Conservation (phyloP, 2,888 invertebrate genomes). For the Drosophila ustulata region DNA sequence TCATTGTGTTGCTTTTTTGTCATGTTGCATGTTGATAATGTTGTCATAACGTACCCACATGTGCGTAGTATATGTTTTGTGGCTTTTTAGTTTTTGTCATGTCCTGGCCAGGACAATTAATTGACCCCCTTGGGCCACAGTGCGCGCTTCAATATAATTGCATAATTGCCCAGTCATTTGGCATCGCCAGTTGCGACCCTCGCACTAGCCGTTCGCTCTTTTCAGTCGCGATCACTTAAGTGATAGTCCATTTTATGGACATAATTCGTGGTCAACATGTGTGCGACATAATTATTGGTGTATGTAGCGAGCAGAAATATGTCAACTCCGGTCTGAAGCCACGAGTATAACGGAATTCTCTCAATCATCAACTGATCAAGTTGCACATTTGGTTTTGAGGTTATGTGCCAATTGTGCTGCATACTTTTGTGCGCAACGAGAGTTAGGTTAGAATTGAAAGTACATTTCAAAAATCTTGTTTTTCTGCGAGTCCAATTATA, state of each 20-base stretch:
- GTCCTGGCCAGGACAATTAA: conserved; percentile 66
- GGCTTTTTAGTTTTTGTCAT: conserved; percentile 57
- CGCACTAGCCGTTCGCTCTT: conserved; percentile 16
- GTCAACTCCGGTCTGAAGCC: conserved; percentile 15
- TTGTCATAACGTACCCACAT: conserved; percentile 58
- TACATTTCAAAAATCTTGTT: neutral
- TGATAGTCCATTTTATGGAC: conserved; percentile 76
- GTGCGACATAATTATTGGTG: conserved; percentile 76
- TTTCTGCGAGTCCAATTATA: too few relatives aligned
- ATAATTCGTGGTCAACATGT: conserved; percentile 71
- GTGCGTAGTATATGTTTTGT: conserved; percentile 29
- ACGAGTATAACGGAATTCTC: conserved; percentile 71
- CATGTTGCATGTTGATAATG: conserved; percentile 60
- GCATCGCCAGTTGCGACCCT: conserved; percentile 70
- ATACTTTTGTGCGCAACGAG: conserved; percentile 43
- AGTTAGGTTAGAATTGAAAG: neutral
- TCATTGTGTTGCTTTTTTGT: conserved; percentile 28
- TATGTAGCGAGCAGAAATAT: conserved; percentile 60
- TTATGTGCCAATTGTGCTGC: conserved; percentile 33
- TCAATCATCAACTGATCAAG: conserved; percentile 45
- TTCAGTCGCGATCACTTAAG: conserved; percentile 65
- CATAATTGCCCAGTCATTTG: conserved; percentile 80
- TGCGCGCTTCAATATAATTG: conserved; percentile 73
- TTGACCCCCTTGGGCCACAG: conserved; percentile 52
- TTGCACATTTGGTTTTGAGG: conserved; percentile 32